Conservation (phyloP, 2,113 vertebrate species). For the Rousettus leschenaultii region DNA sequence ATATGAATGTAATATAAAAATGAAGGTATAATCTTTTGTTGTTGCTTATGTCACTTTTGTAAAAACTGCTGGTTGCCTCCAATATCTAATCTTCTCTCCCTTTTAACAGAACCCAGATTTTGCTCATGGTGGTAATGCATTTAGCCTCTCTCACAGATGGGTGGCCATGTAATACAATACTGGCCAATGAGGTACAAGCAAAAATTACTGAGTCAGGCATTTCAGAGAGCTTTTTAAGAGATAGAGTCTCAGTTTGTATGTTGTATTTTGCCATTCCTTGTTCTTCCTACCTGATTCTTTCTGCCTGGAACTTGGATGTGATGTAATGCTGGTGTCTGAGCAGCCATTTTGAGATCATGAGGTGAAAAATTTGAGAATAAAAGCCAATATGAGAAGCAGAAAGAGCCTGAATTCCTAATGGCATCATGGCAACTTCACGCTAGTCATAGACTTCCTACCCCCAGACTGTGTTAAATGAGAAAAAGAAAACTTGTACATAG, state of each 20-base stretch:
- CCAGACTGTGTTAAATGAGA: background rate
- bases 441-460: background rate
- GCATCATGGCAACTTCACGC: background rate
- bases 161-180: background rate
- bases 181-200: background rate
- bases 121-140: background rate
- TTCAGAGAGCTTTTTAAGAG: background rate
- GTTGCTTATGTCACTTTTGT: background rate
- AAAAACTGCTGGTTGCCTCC: background rate
- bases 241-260: background rate
- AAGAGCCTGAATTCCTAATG: background rate
- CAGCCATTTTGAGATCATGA: background rate
- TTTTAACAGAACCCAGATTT: background rate
- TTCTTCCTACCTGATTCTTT: background rate
- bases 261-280: background rate
- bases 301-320: background rate
- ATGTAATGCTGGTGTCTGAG: background rate
- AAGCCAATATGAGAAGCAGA: background rate
- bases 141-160: background rate
- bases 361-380: background rate
- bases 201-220: background rate
- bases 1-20: background rate
- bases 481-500: background rate
- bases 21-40: background rate
- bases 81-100: background rate